Percentiles rank a stretch among this genome's conserved stretches.
Evolutionary conservation across 1,140 invertebrate species (phyloP).

Genomic region (Acarapis woodi): DNA sequence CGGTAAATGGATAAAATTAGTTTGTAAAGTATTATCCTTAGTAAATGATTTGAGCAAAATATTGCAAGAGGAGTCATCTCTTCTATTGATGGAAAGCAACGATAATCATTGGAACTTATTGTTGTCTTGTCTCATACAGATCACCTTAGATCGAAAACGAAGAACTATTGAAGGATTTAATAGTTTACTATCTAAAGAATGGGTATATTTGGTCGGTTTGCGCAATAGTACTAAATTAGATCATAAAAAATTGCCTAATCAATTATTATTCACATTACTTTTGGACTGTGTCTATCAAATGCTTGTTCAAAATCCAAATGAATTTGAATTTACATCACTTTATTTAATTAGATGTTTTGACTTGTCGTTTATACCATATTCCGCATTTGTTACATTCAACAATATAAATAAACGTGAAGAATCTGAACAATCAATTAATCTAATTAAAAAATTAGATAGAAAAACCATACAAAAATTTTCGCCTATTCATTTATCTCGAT

Average conservation of each 20-base stretch:
- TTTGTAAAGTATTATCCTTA: constrained; percentile 2
- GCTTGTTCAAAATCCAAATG: constrained; percentile 46
- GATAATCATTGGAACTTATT: constrained; percentile 64
- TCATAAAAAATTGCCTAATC: neutral
- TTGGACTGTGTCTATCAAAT: constrained; percentile 82
- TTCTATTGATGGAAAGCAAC: constrained; percentile 25
- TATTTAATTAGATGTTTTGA: constrained; percentile 77
- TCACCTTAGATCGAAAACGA: constrained; percentile 53
- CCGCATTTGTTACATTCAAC: neutral
- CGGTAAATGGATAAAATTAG: constrained; percentile 6
- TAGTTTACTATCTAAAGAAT: constrained; percentile 69
- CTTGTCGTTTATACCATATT: constrained; percentile 16
- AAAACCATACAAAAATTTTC: neutral
- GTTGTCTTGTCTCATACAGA: constrained; percentile 52
- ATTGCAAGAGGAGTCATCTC: constrained; percentile 6
- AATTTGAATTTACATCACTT: constrained; percentile 72
- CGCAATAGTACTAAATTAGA: neutral
- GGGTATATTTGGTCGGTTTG: constrained; percentile 42
- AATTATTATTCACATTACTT: constrained; percentile 26
- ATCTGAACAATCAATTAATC: neutral
- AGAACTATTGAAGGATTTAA: constrained; percentile 66
- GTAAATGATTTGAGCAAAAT: constrained; percentile 3
- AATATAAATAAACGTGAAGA: neutral
- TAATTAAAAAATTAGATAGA: neutral
- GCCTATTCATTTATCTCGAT: neutral